Base-by-base conservation (phyloP, 2,888 invertebrate genomes). In the Mesorhabditis spiculigera region DNA sequence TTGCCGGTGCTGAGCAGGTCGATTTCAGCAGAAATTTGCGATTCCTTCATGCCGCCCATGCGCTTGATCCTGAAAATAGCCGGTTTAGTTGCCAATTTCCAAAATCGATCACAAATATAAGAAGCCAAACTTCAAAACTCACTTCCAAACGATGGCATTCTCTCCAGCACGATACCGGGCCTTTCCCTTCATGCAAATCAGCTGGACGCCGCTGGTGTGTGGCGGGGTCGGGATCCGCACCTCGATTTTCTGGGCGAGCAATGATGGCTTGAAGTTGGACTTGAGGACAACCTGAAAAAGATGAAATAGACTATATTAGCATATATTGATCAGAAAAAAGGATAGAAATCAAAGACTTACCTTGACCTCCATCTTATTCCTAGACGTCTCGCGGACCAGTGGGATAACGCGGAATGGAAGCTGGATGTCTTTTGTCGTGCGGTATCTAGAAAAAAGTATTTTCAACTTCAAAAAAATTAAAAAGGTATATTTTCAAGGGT, bases 81-180 rank as follows among this genome's bases (percentile, higher is more conserved):
- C n/a, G 45, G 50, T 63, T 67, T 50, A 63, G 45, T 43, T 45
- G 58, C 58, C 16, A 28, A 42, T 61, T 4, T 63, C 63, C 41
- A 6, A 16, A 8, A n/a, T 58, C 4, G n/a, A 45, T 16, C 10
- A 5, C 44, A 42, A 44, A 45, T 28, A 45, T n/a, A n/a, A n/a
- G 45, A n/a, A 66, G 43, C n/a, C 44, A n/a, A 16, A 6, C 10
- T 43, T 5, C 10, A 6, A 10, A 28, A 75, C 92, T 91, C 86
- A 93, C 92, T 95, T 95, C 92, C 92, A 92, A 45, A 92, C 92
- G 82, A 99, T 98, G 67, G 98, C 98, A 87, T 99, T 99, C 88
- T 99, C 98, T 0, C 96, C 96, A 0, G 98, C 94, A 89, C 99
- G 99, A 87, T 99, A 99, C 87, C 98, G 98, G 58, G 98, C 98